Percentiles rank a stretch among this genome's conserved stretches.
Conservation (phyloP, 2,113 vertebrate genomes). For the Muntiacus muntjak region DNA sequence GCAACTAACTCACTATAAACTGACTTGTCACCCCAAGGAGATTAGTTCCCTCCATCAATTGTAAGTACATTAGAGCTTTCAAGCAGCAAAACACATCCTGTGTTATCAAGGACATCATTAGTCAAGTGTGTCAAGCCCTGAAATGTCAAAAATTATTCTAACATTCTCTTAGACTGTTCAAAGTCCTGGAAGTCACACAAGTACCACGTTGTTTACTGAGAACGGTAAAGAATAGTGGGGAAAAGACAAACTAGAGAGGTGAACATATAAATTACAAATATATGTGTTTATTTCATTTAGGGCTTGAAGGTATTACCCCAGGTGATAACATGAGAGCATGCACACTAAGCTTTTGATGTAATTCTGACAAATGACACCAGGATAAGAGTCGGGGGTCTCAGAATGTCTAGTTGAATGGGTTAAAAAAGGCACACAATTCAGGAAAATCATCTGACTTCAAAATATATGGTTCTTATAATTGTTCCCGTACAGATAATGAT, state of each 20-base stretch:
- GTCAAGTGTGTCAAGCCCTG: conserved; percentile 39
- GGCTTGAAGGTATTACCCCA: conserved; percentile 33
- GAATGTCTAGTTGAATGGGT: not conserved
- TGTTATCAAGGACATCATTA: conserved; percentile 31
- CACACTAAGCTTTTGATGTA: conserved; percentile 45
- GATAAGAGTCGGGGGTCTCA: conserved; percentile 8
- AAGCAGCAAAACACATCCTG: not conserved
- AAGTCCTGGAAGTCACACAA: not conserved
- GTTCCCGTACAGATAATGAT: not conserved
- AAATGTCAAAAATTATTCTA: conserved; percentile 65
- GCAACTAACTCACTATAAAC: conserved; percentile 24
- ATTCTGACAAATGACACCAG: conserved; percentile 26
- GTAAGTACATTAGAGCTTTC: conserved; percentile 43
- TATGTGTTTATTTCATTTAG: conserved; percentile 44
- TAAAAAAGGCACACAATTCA: conserved; percentile 9
- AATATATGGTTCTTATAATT: conserved; percentile 36
- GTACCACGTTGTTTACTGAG: conserved; percentile 41
- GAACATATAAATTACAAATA: conserved; percentile 33
- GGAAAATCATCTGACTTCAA: conserved; percentile 42
- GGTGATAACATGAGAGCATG: conserved; percentile 13
- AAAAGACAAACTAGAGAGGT: conserved; percentile 16
- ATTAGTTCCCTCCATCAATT: conserved; percentile 47
- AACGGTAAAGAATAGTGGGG: not conserved
- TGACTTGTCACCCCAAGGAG: conserved; percentile 23
- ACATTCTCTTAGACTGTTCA: conserved; percentile 42